Percentiles rank a stretch among this genome's conserved stretches.
Evolutionary conservation across 2,888 invertebrate species (phyloP).

Genomic region (Selenia dentaria): DNA sequence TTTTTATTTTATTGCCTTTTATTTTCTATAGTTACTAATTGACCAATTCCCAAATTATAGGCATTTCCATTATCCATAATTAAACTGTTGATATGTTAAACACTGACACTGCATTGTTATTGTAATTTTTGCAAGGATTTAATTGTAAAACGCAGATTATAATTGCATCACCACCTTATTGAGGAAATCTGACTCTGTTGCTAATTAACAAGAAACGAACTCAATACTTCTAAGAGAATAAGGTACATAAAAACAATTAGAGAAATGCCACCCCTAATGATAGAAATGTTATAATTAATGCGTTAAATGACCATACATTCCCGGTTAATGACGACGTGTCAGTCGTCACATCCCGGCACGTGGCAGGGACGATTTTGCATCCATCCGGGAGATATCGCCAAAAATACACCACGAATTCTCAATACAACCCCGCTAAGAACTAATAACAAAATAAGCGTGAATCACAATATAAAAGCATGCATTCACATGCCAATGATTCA

Average conservation of each 20-base stretch:
- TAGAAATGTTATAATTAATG: constrained; percentile 8
- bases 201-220: not conserved
- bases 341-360: constrained; percentile 35
- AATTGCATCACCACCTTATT: not conserved
- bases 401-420: constrained; percentile 53
- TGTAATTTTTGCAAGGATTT: not conserved
- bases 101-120: constrained; percentile 2
- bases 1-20: constrained; percentile 27
- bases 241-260: constrained; percentile 3
- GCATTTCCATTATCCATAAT: constrained; percentile 20
- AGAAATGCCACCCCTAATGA: constrained; percentile 17
- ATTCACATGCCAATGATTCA: constrained; percentile 40
- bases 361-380: constrained; percentile 47
- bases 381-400: constrained; percentile 68
- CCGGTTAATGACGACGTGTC: constrained; percentile 24
- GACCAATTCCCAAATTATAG: constrained; percentile 19
- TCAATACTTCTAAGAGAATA: constrained; percentile 4
- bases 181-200: not conserved
- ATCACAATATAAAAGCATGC: constrained; percentile 44
- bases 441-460: constrained; percentile 37
- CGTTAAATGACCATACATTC: constrained; percentile 20
- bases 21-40: constrained; percentile 20
- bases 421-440: constrained; percentile 33
- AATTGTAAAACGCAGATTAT: not conserved
- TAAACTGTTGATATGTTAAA: constrained; percentile 5